These are phyloP conservation scores for Macrostomum cliftonense DNA, from an alignment of 2,888 invertebrate species.

Conservation along the genomic window DNA sequence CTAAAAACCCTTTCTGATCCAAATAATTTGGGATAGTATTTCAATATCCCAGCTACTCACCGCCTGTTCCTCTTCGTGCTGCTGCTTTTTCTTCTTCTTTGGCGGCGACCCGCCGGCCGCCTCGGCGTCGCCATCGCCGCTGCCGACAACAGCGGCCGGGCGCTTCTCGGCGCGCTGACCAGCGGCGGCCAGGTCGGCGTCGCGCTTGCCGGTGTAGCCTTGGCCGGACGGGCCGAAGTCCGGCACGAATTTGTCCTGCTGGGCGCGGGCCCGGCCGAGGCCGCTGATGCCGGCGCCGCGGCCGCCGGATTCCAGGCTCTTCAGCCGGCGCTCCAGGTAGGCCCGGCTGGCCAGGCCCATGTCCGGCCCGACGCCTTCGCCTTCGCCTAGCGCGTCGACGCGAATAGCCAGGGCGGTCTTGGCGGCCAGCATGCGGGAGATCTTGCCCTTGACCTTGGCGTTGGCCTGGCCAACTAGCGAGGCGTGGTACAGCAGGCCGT, in stretches of 20 bases:
- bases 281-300: not conserved
- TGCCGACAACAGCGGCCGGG: no score
- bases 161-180: no score
- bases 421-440: slow-evolving; percentile 80
- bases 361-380: slow-evolving; percentile 48
- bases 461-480: slow-evolving; percentile 73
- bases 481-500: slow-evolving; percentile 91
- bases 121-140: no score
- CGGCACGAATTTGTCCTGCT: not conserved
- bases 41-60: no score
- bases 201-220: no score
- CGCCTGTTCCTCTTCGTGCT: no score
- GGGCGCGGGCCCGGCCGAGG: not conserved
- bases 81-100: no score
- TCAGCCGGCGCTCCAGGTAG: slow-evolving; percentile 59
- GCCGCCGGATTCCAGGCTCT: slow-evolving; percentile 54
- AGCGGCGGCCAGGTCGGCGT: no score
- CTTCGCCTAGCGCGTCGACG: slow-evolving; percentile 87
- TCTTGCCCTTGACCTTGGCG: slow-evolving; percentile 68
- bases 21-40: no score
- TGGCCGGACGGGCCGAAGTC: no score
- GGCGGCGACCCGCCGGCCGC: no score
- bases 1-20: no score
- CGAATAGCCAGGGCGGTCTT: slow-evolving; percentile 79
- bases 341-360: slow-evolving; percentile 73